Percentiles rank a stretch among this genome's conserved stretches.
These are phyloP conservation scores for Tupiocoris notatus DNA, from an alignment of 2,888 invertebrate species.

Conservation along the genomic window DNA sequence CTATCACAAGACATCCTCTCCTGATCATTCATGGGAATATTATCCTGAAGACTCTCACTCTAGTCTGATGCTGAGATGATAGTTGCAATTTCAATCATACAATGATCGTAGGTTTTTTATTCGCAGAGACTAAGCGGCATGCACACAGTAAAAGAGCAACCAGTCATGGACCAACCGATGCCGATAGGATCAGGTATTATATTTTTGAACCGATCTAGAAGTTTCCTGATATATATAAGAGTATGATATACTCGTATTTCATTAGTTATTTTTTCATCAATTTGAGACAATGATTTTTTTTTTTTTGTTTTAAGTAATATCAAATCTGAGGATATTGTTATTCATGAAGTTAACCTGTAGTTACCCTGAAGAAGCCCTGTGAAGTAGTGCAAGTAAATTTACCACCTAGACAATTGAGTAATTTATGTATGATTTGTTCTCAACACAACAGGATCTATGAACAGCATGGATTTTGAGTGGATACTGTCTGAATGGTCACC, in stretches of 20 bases:
- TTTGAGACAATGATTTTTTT: constrained; percentile 50
- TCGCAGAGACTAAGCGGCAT: constrained; percentile 71
- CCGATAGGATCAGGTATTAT: constrained; percentile 32
- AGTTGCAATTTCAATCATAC: too few relatives aligned
- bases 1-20: too few relatives aligned
- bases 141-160: constrained; percentile 57
- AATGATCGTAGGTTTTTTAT: constrained; percentile 53
- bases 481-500: constrained; percentile 79
- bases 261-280: constrained; percentile 51
- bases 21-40: too few relatives aligned
- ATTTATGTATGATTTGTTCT: constrained; percentile 47
- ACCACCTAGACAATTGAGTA: too few relatives aligned
- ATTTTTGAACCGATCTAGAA: too few relatives aligned
- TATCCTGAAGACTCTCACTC: too few relatives aligned
- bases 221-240: too few relatives aligned
- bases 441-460: constrained; percentile 52
- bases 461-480: constrained; percentile 71
- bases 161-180: constrained; percentile 41
- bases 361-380: too few relatives aligned
- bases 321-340: too few relatives aligned
- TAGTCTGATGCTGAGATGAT: not conserved
- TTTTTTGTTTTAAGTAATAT: constrained; percentile 48
- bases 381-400: too few relatives aligned
- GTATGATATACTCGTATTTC: too few relatives aligned
- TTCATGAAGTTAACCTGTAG: too few relatives aligned